Conservation (phyloP, 2,888 invertebrate species). For the Aspidapion aeneum region DNA sequence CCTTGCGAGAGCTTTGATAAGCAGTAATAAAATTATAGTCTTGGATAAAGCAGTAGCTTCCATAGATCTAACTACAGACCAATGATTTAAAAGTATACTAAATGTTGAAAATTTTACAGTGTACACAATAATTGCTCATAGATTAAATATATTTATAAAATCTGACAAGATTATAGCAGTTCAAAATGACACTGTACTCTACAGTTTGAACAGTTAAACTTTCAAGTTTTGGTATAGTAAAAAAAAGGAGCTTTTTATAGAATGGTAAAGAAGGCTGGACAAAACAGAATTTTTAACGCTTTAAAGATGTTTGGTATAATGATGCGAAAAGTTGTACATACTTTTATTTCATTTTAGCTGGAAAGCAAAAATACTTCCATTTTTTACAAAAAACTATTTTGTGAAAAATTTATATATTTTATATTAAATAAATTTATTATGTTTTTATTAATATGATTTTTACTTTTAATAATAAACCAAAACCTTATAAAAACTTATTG, state of each 20-base stretch:
- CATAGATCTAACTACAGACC: slow-evolving; percentile 74
- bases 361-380: too few relatives aligned
- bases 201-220: slow-evolving; percentile 68
- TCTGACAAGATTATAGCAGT: slow-evolving; percentile 77
- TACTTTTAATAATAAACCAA: too few relatives aligned
- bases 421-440: too few relatives aligned
- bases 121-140: slow-evolving; percentile 81
- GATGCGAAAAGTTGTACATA: too few relatives aligned
- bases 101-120: slow-evolving; percentile 68
- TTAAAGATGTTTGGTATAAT: too few relatives aligned
- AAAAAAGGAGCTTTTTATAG: slow-evolving; percentile 51
- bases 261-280: slow-evolving; percentile 64
- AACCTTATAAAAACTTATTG: too few relatives aligned
- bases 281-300: neutral
- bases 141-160: slow-evolving; percentile 81
- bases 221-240: slow-evolving; percentile 55
- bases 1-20: slow-evolving; percentile 58
- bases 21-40: slow-evolving; percentile 46
- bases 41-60: slow-evolving; percentile 76
- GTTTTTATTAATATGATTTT: too few relatives aligned
- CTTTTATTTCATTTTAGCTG: too few relatives aligned
- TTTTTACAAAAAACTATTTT: too few relatives aligned
- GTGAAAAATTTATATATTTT: too few relatives aligned
- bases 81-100: slow-evolving; percentile 71
- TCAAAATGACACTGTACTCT: slow-evolving; percentile 65